Evolutionary conservation across 2,113 vertebrate genomes (phyloP).

Genomic region (Dolichotis patagonum): DNA sequence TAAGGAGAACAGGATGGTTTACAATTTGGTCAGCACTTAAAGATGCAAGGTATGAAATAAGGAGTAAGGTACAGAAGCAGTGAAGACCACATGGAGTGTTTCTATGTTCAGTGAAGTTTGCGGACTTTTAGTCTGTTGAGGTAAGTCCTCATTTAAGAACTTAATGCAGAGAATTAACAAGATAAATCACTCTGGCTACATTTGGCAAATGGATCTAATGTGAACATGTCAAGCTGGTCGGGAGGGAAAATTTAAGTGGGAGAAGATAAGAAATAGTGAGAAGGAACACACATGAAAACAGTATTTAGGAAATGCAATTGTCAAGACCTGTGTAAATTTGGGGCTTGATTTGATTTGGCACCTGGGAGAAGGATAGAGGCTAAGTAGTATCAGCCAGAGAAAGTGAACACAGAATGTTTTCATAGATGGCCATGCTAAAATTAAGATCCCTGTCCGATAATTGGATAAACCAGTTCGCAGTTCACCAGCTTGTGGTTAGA

Average conservation of each 20-base stretch:
- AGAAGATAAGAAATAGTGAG: not conserved
- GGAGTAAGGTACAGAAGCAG: not conserved
- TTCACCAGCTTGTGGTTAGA: conserved; percentile 51
- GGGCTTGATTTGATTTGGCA: not conserved
- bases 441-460: conserved; percentile 35
- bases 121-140: not conserved
- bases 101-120: not conserved
- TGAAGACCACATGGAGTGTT: not conserved
- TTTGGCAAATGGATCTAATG: not conserved
- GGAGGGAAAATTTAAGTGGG: not conserved
- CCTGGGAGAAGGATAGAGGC: not conserved
- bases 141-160: not conserved
- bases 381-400: not conserved
- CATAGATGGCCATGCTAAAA: not conserved
- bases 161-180: not conserved
- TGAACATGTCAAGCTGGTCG: not conserved
- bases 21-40: not conserved
- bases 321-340: not conserved
- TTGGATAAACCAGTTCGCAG: conserved; percentile 56
- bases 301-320: not conserved
- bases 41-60: not conserved
- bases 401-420: not conserved
- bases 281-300: not conserved
- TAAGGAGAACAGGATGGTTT: not conserved
- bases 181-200: not conserved